These are phyloP conservation scores for Sinocyclocheilus maitianheensis DNA, from an alignment of 2,113 vertebrate genomes.

Conservation along the genomic window DNA sequence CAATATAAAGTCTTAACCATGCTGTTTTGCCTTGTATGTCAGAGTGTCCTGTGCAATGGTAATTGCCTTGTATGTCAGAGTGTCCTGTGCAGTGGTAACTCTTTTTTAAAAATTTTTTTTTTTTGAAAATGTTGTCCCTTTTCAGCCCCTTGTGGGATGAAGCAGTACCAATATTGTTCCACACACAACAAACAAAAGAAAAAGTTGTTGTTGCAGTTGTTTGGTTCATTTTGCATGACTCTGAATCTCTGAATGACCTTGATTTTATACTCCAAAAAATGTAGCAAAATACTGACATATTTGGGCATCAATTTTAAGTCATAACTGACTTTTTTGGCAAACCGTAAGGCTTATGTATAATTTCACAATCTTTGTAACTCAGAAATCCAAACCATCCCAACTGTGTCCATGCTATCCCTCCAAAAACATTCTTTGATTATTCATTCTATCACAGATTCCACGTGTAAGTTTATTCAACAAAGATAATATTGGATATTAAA, in stretches of 20 bases:
- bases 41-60: not conserved
- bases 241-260: not conserved
- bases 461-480: not conserved
- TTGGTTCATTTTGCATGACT: not conserved
- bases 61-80: constrained; percentile 55
- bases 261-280: not conserved
- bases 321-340: not conserved
- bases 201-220: not conserved
- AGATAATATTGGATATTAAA: not conserved
- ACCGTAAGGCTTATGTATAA: not conserved
- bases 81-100: not conserved
- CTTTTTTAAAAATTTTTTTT: no score
- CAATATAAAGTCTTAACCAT: constrained; percentile 55
- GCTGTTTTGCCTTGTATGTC: constrained; percentile 58
- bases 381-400: constrained; percentile 8
- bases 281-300: not conserved
- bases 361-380: not conserved
- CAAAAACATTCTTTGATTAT: not conserved
- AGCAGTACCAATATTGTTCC: not conserved
- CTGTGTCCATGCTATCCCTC: not conserved
- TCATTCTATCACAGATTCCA: not conserved
- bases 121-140: not conserved
- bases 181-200: not conserved
- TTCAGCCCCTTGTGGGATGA: not conserved
- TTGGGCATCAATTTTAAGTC: not conserved